Base-by-base conservation (phyloP, 2,888 invertebrate species). In the Apoderus coryli region DNA sequence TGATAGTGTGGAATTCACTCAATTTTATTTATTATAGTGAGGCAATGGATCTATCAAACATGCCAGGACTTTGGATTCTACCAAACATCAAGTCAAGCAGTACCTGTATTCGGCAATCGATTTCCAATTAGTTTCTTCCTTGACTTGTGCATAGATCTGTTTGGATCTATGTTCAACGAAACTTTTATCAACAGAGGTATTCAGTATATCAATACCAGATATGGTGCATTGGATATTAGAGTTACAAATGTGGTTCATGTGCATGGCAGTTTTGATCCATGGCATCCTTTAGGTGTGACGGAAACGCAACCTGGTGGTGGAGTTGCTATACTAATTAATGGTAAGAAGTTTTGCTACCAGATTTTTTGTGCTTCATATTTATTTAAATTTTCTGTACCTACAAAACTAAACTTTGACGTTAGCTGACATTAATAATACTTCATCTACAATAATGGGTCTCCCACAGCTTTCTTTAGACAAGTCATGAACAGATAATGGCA, bases 61-160 rank as follows among this genome's bases (percentile, higher is more conserved):
- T 95, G 93, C 53, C 86, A 82, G 1, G 95, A 95, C 56, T 95
- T 93, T 53, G 93, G 92, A 14, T 95, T 84, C 57, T 95, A 78
- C 57, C 93, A 95, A 61, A 82, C 88, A 0, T 86, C 90, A 0
- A 72, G 76, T 0, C 69, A 65, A 3, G 61, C 63, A 33, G 58
- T 61, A 3, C 61, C 67, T 57, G 42, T 56, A 24, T 92, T 92
- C 52, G 82, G 88, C 0, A 63, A 77, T 47, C 59, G 66, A 15
- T 86, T 90, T 42, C 70, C 77, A 0, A 55, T 79, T 0, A 69
- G 77, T 33, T 90, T 80, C 55, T 90, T 77, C 47, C 63, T 77
- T 14, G 65, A 77, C 37, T 82, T 85, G 50, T 93, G 92, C 51
- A 56, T 61, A 42, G 90, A 90, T 52, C 68, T 90, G 29, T 92